These are phyloP conservation scores for Grus americana DNA, from an alignment of 2,113 vertebrate genomes.

Conservation along the genomic window DNA sequence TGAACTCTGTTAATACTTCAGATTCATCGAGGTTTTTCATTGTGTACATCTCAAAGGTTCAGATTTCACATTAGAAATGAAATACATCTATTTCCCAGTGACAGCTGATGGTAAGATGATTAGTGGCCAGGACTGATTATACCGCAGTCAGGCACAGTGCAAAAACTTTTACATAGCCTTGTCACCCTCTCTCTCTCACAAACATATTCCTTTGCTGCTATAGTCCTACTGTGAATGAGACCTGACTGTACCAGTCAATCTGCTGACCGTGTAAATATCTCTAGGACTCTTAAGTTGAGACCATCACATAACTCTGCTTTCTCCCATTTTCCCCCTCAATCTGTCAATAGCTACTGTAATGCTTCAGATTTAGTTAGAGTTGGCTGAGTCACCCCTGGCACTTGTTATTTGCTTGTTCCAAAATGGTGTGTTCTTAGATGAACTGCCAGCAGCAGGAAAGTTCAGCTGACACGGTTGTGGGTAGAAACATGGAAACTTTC, in stretches of 20 bases:
- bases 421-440: background rate
- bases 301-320: background rate
- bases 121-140: background rate
- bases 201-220: background rate
- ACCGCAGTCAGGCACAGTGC: background rate
- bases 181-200: background rate
- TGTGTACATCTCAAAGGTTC: fast-evolving
- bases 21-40: background rate
- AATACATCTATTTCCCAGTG: background rate
- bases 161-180: background rate
- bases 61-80: background rate
- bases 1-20: background rate
- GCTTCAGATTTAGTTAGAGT: background rate
- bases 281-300: background rate
- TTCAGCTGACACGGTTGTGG: fast-evolving
- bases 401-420: slow-evolving; percentile 20
- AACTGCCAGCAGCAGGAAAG: background rate
- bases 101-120: background rate
- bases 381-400: slow-evolving; percentile 32
- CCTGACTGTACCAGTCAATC: background rate
- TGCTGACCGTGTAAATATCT: background rate
- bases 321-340: background rate
- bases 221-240: background rate
- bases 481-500: background rate
- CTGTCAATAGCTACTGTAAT: background rate